Evolutionary conservation across 2,888 invertebrate genomes (phyloP), one percentile per base, ranked within the genome.

Genomic region (Euclidia mi): DNA sequence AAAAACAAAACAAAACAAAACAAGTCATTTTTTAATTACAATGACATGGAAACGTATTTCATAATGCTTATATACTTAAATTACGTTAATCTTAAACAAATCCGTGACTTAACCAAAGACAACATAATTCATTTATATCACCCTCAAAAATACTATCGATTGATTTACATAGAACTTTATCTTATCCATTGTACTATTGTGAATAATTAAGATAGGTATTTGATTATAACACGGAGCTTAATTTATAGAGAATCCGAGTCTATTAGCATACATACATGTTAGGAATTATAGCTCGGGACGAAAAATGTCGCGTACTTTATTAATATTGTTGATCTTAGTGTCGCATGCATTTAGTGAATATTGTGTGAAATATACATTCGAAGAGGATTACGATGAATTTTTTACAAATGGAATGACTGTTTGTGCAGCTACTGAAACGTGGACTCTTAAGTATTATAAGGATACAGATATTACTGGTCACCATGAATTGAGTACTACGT

Each of bases 321-420:
- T 73, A 40, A 48, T 77, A 47, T 38, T 64, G 20, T 46, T 61
- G 40, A 56, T 64, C 40, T 62, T 71, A 32, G 53, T 73, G 51
- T 51, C 68, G 32, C 43, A 65, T 61, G 81, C 73, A 43, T 49
- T 58, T 15, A 60, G 82, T 65, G 79, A 86, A 15, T 62, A 63
- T 35, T 89, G 89, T 65, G 73, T 83, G 9, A 75, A 70, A 45
- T 84, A 82, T 56, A 76, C 78, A 32, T 88, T 89, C 49, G 84
- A 83, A 53, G 72, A 81, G 12, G 71, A 74, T 3, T 83, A 75
- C 18, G 65, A 78, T 1, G 63, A 63, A 2, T 25, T 25, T 18
- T 37, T 37, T 17, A 15, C 17, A n/a, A 18, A 37, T 14, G 14
- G 14, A 2, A 34, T 7, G 14, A 34, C 4, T 25, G 20, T 34